Evolutionary conservation across 2,888 invertebrate genomes (phyloP), one percentile per base, ranked within the genome.

Genomic region (Yponomeuta evonymella): DNA sequence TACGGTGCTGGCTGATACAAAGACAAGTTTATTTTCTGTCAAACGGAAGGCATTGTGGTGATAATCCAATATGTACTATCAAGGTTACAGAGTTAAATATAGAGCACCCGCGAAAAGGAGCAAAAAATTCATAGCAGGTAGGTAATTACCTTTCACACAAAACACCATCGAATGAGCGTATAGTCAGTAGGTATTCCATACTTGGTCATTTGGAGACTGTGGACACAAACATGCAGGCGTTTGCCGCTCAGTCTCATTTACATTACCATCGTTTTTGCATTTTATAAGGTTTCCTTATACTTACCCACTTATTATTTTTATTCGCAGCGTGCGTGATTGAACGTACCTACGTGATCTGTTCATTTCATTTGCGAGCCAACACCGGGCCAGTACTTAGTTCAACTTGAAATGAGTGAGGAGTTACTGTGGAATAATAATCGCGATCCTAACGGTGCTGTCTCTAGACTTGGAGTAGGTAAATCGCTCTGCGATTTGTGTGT

Each of bases 51-150:
- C 9, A n/a, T n/a, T 11, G 33, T 67, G 43, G 67, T n/a, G 33
- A 67, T 74, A 72, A 74, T 70, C 73, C 69, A 72, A 73, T 73
- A 23, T 23, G 23, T 23, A 77, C 79, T 78, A 79, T 80, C 83
- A 86, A 87, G 86, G 87, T 80, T 79, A 81, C 67, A 30, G 72
- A 70, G 73, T 75, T 82, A 83, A 80, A 83, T 79, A 80, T 81
- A 80, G 78, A 78, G 74, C 76, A 79, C 77, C 75, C 77, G 77
- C 79, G 72, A 70, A 73, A 71, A 70, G 43, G 67, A 43, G 62
- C 70, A 65, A 70, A 74, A 70, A 73, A 72, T 66, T 69, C 51
- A 48, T 64, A n/a, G 33, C 0, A 5, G 1, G 0, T 4, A 5
- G 1, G 0, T 2, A 36, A n/a, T 48, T 48, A 3, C 87, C 86